A percentile compares a stretch with the other conserved stretches of the same genome.
Conservation (phyloP, 2,113 vertebrate species). For the Etia nguti region DNA sequence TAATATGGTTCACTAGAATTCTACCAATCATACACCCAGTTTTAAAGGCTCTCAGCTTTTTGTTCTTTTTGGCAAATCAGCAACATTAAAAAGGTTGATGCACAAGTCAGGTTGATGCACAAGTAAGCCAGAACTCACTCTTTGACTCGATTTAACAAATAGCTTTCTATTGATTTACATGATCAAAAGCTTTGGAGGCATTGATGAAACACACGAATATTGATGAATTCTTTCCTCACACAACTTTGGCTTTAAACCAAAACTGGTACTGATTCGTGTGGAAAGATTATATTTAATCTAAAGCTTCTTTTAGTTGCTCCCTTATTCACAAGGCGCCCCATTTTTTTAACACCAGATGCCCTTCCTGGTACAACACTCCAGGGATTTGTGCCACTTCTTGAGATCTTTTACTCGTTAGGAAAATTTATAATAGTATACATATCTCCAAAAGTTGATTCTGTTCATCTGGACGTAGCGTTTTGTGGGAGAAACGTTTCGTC, state of each 20-base stretch:
- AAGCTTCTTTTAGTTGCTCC: not conserved
- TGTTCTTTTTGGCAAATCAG: not conserved
- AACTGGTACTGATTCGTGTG: not conserved
- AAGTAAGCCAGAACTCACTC: not conserved
- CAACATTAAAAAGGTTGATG: not conserved
- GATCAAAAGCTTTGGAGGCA: not conserved
- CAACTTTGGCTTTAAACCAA: not conserved
- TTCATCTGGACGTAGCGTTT: too few relatives aligned
- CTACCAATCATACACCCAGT: not conserved
- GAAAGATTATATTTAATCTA: not conserved
- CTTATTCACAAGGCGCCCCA: not conserved
- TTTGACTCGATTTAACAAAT: not conserved
- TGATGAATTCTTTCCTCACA: not conserved
- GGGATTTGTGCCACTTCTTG: not conserved
- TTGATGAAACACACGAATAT: not conserved
- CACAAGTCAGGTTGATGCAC: not conserved
- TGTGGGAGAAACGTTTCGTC: too few relatives aligned
- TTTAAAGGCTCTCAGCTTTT: not conserved
- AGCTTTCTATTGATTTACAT: not conserved
- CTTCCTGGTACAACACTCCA: not conserved
- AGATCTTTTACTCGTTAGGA: not conserved
- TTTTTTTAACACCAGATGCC: not conserved
- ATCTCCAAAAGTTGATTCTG: too few relatives aligned
- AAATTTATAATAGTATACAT: not conserved
- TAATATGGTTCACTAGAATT: not conserved